Conservation (phyloP, 2,113 vertebrate genomes). For the Bubo blakistoni region DNA sequence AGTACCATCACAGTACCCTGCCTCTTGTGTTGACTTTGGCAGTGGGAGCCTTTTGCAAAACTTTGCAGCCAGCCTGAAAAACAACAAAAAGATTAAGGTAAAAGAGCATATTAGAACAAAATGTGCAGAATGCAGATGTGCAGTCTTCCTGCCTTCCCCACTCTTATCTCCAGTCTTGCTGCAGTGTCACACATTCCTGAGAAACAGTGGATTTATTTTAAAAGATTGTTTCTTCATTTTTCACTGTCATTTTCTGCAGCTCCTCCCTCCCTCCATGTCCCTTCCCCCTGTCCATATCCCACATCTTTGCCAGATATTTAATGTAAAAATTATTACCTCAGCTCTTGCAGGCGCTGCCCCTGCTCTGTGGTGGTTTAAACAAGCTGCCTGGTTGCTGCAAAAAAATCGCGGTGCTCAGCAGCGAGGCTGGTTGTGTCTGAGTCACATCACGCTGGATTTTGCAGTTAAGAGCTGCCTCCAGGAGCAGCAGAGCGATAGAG, state of each 20-base stretch:
- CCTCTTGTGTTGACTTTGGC: conserved; percentile 24
- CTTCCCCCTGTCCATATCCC: neutral
- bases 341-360: conserved; percentile 2
- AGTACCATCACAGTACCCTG: conserved; percentile 5
- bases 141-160: neutral
- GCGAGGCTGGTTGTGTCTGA: conserved; percentile 6
- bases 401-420: neutral
- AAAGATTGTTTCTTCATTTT: neutral
- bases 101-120: conserved; percentile 6
- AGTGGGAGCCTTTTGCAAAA: conserved; percentile 38
- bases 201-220: neutral
- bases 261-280: neutral
- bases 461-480: conserved; percentile 49
- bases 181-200: neutral
- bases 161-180: neutral
- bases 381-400: conserved; percentile 12
- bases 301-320: neutral
- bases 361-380: conserved; percentile 11
- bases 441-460: neutral
- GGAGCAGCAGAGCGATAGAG: conserved; percentile 52
- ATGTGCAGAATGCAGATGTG: neutral
- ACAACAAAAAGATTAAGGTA: neutral
- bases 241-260: neutral
- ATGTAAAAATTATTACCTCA: conserved; percentile 64
- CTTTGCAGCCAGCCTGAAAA: conserved; percentile 44